Conservation (phyloP, 2,113 vertebrate genomes). For the Monopterus albus region DNA sequence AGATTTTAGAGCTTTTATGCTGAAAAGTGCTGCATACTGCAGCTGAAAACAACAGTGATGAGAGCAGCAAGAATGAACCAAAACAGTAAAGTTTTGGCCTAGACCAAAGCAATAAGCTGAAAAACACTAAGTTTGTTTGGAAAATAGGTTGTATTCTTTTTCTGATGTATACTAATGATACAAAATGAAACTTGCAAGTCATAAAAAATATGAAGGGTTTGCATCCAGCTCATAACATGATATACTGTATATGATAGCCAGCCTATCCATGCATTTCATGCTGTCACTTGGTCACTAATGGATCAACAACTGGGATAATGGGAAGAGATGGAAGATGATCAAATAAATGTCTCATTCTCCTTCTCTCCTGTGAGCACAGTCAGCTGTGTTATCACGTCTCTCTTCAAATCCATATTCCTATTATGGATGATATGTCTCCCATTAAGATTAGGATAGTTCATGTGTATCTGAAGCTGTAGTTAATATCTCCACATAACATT, state of each 20-base stretch:
- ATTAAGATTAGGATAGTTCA: slow-evolving; percentile 51
- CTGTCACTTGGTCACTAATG: slow-evolving; percentile 71
- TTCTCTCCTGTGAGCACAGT: slow-evolving; percentile 31
- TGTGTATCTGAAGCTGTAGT: slow-evolving; percentile 51
- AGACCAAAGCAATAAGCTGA: too few relatives aligned
- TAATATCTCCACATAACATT: slow-evolving; percentile 53
- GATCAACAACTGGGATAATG: slow-evolving; percentile 67
- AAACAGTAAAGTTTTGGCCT: too few relatives aligned
- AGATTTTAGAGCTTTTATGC: too few relatives aligned
- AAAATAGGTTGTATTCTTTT: too few relatives aligned
- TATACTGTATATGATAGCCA: slow-evolving; percentile 64
- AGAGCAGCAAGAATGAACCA: too few relatives aligned
- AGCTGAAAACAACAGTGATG: too few relatives aligned
- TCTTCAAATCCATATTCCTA: slow-evolving; percentile 52
- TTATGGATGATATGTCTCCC: slow-evolving; percentile 53
- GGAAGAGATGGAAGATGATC: slow-evolving; percentile 53
- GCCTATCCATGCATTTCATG: slow-evolving; percentile 37
- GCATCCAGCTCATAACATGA: slow-evolving; percentile 34
- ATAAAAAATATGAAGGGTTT: not conserved
- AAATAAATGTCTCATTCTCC: slow-evolving; percentile 51
- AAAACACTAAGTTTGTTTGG: too few relatives aligned
- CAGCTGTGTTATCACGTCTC: slow-evolving; percentile 48
- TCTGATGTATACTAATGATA: too few relatives aligned
- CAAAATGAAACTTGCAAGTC: too few relatives aligned
- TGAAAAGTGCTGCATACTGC: too few relatives aligned